phyloP scores from a whole-genome alignment of 37 sponge, comb jelly and placozoan genomes.

The Halisarca cf. caerulea region DNA sequence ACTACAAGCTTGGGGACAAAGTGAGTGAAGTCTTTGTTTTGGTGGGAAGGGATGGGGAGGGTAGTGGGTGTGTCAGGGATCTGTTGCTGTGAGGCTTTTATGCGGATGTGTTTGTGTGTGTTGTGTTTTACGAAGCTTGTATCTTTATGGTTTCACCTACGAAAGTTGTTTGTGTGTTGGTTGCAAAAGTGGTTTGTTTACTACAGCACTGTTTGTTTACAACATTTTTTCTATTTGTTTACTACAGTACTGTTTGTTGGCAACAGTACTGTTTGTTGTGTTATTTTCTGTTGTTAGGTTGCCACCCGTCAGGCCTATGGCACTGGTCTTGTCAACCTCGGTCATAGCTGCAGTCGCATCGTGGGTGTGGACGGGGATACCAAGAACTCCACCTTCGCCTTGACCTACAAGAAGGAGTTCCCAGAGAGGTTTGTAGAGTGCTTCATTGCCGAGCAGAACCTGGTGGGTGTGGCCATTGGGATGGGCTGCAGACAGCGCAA shows the following conservation, averaged over 20 bases:
- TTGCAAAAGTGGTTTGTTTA: too few species aligned
- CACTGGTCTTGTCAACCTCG: conserved; percentile 89
- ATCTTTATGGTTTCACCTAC: too few species aligned
- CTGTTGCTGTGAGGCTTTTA: too few species aligned
- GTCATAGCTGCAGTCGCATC: conserved; percentile 62
- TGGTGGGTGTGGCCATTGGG: conserved; percentile 94
- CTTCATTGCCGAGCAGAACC: conserved; percentile 98
- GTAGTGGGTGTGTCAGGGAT: too few species aligned
- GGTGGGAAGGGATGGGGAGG: too few species aligned
- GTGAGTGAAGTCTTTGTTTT: conserved; percentile 43
- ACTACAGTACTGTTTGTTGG: not conserved
- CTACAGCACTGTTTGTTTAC: too few species aligned
- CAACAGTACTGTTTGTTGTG: not conserved
- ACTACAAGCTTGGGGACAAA: conserved; percentile 89
- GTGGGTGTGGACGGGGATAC: conserved; percentile 95
- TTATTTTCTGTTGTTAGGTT: conserved; percentile 40
- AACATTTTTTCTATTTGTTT: not conserved
- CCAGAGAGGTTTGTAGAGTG: conserved; percentile 95
- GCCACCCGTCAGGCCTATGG: conserved; percentile 95
- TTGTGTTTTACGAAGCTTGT: too few species aligned
- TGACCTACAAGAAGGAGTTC: conserved; percentile 94
- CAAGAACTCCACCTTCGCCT: conserved; percentile 98
- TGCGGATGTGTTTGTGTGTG: too few species aligned
- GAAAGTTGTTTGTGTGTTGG: too few species aligned
- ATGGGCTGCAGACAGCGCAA: conserved; percentile 83